phyloP scores from a whole-genome alignment of 2,113 vertebrate genomes.

The Actenoides lindsayi region DNA sequence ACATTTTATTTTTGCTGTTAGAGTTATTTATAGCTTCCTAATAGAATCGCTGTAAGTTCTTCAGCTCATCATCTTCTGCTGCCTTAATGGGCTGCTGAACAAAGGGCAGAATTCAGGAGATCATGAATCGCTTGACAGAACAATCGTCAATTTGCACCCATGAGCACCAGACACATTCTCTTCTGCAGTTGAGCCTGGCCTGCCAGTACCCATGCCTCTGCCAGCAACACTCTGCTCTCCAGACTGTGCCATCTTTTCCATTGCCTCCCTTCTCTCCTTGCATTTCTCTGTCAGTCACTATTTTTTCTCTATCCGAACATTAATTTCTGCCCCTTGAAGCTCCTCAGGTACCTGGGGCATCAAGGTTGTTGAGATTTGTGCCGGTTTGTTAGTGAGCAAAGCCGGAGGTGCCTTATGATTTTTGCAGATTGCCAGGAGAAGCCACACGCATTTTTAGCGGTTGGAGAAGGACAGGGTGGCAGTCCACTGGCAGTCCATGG shows the following conservation, averaged over 20 bases:
- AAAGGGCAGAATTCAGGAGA: background rate
- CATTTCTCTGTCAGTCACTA: background rate
- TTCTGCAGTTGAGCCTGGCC: background rate
- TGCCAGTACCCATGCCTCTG: background rate
- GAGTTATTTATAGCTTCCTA: background rate
- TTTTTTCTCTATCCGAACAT: background rate
- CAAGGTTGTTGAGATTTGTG: background rate
- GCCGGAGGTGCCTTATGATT: background rate
- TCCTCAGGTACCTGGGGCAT: background rate
- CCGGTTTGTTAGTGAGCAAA: background rate
- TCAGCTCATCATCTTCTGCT: background rate
- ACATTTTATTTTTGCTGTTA: background rate
- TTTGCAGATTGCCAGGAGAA: background rate
- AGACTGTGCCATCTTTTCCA: background rate
- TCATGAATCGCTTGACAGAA: background rate
- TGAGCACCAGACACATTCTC: background rate
- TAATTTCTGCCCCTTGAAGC: background rate
- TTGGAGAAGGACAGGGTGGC: background rate
- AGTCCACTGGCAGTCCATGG: background rate
- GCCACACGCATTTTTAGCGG: rapidly evolving
- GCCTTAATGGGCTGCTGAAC: background rate
- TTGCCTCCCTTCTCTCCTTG: background rate
- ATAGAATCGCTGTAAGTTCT: background rate
- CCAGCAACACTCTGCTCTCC: background rate
- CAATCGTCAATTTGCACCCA: background rate